These are phyloP conservation scores for Girardinichthys multiradiatus DNA, from an alignment of 2,113 vertebrate genomes.

Conservation along the genomic window DNA sequence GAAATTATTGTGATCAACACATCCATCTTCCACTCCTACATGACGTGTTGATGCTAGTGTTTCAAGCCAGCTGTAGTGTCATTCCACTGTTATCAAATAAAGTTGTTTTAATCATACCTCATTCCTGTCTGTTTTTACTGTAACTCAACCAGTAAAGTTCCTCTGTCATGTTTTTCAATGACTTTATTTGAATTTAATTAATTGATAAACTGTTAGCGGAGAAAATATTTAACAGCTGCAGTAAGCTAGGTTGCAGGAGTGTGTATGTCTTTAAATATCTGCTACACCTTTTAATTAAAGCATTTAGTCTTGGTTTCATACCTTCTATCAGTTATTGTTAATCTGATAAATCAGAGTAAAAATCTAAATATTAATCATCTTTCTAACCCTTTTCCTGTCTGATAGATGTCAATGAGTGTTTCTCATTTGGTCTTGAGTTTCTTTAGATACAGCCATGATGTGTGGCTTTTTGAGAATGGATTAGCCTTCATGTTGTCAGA, in stretches of 20 bases:
- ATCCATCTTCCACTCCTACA: conserved; percentile 8
- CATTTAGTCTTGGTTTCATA: too few species aligned
- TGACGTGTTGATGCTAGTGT: conserved; percentile 21
- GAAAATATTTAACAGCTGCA: too few species aligned
- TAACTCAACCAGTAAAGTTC: neutral
- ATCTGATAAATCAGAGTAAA: neutral
- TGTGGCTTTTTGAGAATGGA: neutral
- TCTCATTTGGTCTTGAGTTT: neutral
- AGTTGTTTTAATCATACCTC: conserved; percentile 26
- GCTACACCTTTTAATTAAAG: too few species aligned
- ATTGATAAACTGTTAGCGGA: too few species aligned
- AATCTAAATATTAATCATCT: neutral
- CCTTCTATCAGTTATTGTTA: neutral
- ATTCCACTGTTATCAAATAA: conserved; percentile 73
- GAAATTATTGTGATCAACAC: conserved; percentile 5
- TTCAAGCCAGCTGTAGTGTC: conserved; percentile 35
- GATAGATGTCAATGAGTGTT: too few species aligned
- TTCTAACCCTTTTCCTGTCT: too few species aligned
- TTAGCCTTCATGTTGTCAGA: neutral
- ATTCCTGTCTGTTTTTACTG: too few species aligned
- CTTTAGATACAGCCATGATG: neutral
- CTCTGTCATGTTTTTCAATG: too few species aligned
- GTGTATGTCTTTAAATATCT: too few species aligned
- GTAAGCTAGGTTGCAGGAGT: too few species aligned
- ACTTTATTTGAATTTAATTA: too few species aligned